These are phyloP conservation scores for Hoplostethus atlanticus DNA, from an alignment of 2,797 vertebrate genomes.

Conservation along the genomic window DNA sequence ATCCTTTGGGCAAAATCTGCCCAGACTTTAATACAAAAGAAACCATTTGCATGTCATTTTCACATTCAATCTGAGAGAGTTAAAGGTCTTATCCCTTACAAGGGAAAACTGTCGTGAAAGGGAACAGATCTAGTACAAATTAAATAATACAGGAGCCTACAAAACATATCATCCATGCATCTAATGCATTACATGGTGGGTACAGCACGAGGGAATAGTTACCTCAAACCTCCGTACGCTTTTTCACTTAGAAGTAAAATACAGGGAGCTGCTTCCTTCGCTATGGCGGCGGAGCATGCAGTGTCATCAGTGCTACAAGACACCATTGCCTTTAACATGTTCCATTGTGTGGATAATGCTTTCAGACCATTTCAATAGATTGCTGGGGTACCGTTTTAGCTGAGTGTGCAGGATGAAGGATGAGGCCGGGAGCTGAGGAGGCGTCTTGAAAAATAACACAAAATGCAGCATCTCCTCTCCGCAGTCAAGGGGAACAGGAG, in stretches of 20 bases:
- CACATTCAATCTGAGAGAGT: constrained; percentile 67
- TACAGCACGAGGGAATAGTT: constrained; percentile 55
- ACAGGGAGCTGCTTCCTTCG: constrained; percentile 40
- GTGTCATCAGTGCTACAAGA: constrained; percentile 77
- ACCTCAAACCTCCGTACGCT: constrained; percentile 50
- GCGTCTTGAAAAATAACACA: constrained; percentile 83
- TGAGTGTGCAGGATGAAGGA: constrained; percentile 82
- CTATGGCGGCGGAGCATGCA: constrained; percentile 51
- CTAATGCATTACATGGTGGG: constrained; percentile 48
- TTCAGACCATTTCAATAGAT: constrained; percentile 84
- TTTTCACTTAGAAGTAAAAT: constrained; percentile 53
- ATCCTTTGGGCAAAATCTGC: constrained; percentile 63
- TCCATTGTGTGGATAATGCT: constrained; percentile 80
- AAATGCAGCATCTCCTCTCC: constrained; percentile 79
- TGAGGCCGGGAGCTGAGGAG: constrained; percentile 81
- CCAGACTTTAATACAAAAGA: constrained; percentile 73
- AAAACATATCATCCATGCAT: constrained; percentile 65
- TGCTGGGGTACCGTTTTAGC: constrained; percentile 79
- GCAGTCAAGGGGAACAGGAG: constrained; percentile 71
- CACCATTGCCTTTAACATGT: constrained; percentile 81
- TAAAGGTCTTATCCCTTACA: constrained; percentile 67
- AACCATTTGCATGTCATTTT: constrained; percentile 79
- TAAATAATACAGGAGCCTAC: constrained; percentile 57
- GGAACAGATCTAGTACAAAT: constrained; percentile 57
- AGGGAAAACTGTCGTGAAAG: constrained; percentile 57